phyloP scores from a whole-genome alignment of 2,797 vertebrate genomes.

The Gymnodraco acuticeps region DNA sequence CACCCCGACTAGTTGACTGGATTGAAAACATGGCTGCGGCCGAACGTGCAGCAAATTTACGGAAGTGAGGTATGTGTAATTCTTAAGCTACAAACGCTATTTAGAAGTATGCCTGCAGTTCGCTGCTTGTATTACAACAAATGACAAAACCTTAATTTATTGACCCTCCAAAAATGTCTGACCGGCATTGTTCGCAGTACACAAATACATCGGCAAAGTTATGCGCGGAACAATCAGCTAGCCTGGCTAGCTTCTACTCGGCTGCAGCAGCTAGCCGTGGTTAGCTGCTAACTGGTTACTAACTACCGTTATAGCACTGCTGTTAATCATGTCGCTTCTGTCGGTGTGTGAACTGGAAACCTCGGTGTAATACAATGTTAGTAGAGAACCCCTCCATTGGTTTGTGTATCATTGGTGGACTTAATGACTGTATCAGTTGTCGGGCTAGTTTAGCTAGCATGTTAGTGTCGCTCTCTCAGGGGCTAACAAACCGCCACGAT shows the following conservation, averaged over 20 bases:
- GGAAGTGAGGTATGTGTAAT: constrained; percentile 90
- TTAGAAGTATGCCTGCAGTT: constrained; percentile 55
- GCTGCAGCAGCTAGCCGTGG: constrained; percentile 58
- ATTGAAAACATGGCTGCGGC: constrained; percentile 89
- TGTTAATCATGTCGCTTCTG: constrained; percentile 57
- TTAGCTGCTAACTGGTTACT: constrained; percentile 61
- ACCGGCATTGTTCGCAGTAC: constrained; percentile 45
- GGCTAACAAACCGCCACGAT: constrained; percentile 49
- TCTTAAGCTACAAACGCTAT: constrained; percentile 77
- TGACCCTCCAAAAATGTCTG: constrained; percentile 32
- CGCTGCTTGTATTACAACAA: constrained; percentile 24
- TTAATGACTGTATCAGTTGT: neutral
- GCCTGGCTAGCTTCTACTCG: constrained; percentile 63
- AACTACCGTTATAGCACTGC: constrained; percentile 32
- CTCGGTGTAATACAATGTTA: constrained; percentile 22
- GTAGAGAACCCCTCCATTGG: neutral
- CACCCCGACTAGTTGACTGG: constrained; percentile 80
- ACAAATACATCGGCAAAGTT: constrained; percentile 82
- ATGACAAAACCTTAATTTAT: constrained; percentile 37
- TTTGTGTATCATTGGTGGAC: neutral
- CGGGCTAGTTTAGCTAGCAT: constrained; percentile 45
- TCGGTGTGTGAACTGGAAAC: constrained; percentile 26
- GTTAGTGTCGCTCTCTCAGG: constrained; percentile 17
- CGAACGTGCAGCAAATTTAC: constrained; percentile 87
- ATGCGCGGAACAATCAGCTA: constrained; percentile 84